Evolutionary conservation across 1,140 invertebrate species (phyloP).

Genomic region (Apolygus lucorum): DNA sequence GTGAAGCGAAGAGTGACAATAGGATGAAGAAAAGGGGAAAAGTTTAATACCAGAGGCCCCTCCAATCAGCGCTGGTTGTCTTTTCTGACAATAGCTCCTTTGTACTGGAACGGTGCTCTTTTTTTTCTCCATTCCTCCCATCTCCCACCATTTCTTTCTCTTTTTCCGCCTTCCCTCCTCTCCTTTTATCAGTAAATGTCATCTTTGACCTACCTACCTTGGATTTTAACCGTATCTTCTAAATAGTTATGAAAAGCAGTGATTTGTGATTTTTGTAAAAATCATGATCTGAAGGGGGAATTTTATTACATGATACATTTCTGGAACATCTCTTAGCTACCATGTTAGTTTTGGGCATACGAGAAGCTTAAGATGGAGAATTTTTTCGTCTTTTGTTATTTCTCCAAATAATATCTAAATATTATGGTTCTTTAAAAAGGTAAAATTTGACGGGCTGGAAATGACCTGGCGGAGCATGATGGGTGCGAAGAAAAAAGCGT

Average conservation of each 20-base stretch:
- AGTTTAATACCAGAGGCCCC: background rate
- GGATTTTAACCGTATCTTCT: background rate
- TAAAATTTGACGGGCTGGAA: too few species aligned
- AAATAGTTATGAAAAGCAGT: background rate
- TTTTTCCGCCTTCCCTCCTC: background rate
- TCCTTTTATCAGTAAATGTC: background rate
- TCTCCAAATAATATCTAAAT: too few species aligned
- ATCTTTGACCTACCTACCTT: background rate
- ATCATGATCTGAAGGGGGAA: too few species aligned
- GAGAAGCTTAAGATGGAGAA: too few species aligned
- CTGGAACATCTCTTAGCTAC: too few species aligned
- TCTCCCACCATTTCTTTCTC: background rate
- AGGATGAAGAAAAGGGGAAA: constrained; percentile 1
- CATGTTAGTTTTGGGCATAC: too few species aligned
- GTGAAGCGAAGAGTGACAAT: background rate
- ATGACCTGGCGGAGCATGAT: too few species aligned
- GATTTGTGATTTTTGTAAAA: too few species aligned
- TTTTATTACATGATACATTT: too few species aligned
- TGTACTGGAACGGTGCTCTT: background rate
- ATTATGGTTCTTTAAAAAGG: too few species aligned
- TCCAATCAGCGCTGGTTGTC: background rate
- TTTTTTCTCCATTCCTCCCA: background rate
- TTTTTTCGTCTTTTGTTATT: too few species aligned
- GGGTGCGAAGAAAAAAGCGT: too few species aligned
- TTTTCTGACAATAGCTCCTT: background rate